Evolutionary conservation across 1,140 invertebrate species (phyloP), one percentile per base, ranked within the genome.

Genomic region (Nylanderia fulva): DNA sequence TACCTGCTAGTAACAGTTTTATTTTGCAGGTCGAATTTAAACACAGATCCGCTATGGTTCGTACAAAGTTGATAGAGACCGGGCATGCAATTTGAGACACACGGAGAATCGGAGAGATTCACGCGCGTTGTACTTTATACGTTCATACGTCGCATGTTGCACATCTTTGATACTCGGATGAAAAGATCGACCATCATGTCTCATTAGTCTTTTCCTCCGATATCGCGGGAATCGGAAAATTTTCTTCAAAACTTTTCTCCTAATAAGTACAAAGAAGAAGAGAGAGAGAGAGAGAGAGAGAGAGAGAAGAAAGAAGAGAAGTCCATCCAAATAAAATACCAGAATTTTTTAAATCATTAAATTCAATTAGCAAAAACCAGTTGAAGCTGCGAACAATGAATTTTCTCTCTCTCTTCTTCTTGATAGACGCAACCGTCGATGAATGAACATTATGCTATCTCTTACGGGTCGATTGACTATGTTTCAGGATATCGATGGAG

Each of bases 401-500:
- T 52, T 66, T 63, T 39, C n/a, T 48, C 42, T 45, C 15, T 15
- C 45, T 48, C 13, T 48, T 15, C 13, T 15, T 6, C 15, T 48
- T 48, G 15, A 13, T 27, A 21, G 24, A 27, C 4, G 9, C 2
- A n/a, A 33, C 18, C n/a, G n/a, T 29, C 5, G 5, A 36, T 33
- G 39, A 42, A 75, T 39, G 39, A 4, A 76, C 18, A 4, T 54
- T 63, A 13, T 48, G 8, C n/a, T 33, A 5, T 54, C 36, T 61
- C 79, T 88, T 48, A 89, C 54, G 45, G 56, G 33, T n/a, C 29
- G 33, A 52, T 84, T 66, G 80, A 86, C 93, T 93, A 86, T 95
- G 95, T 95, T 95, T 84, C 96, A 98, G 98, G 96, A 98, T 98
- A 97, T 98, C 98, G 63, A 97, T 98, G 97, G 98, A 98, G 96